Conservation (phyloP, 1,140 invertebrate genomes). For the Liolophura sinensis region DNA sequence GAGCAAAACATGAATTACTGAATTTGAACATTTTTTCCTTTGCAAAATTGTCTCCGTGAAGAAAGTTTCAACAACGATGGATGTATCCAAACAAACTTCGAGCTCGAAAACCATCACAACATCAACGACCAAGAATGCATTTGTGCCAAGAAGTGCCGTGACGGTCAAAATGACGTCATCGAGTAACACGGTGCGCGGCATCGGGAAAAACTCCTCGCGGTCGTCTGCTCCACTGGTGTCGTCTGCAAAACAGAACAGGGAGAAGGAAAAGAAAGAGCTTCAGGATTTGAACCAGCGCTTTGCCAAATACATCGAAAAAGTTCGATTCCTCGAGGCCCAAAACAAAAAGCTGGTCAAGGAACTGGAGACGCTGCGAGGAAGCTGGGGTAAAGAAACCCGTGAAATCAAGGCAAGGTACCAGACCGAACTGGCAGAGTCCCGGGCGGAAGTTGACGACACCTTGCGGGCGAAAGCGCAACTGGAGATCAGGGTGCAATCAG, state of each 20-base stretch:
- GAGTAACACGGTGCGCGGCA: too few relatives aligned
- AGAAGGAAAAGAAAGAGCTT: constrained; percentile 63
- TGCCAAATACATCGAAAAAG: constrained; percentile 63
- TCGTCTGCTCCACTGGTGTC: too few relatives aligned
- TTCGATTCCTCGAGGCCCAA: constrained; percentile 63
- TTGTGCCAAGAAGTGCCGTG: too few relatives aligned
- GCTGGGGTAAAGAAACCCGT: constrained; percentile 60
- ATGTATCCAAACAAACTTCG: too few relatives aligned
- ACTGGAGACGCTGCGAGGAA: constrained; percentile 53
- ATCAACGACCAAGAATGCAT: too few relatives aligned
- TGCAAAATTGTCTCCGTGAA: too few relatives aligned
- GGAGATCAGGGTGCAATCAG: constrained; percentile 36
- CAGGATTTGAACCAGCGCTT: constrained; percentile 62
- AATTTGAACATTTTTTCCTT: too few relatives aligned
- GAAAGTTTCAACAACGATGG: too few relatives aligned
- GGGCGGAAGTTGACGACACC: constrained; percentile 51
- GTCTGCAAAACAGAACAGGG: constrained; percentile 25
- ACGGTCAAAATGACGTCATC: too few relatives aligned
- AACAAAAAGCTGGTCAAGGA: constrained; percentile 61
- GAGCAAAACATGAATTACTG: too few relatives aligned
- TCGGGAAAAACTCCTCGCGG: too few relatives aligned
- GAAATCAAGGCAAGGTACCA: constrained; percentile 62
- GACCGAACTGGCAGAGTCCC: constrained; percentile 54
- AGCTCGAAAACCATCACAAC: too few relatives aligned
- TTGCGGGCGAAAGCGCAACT: constrained; percentile 50